Conservation (phyloP, 2,113 vertebrate genomes). For the Pangasianodon gigas region DNA sequence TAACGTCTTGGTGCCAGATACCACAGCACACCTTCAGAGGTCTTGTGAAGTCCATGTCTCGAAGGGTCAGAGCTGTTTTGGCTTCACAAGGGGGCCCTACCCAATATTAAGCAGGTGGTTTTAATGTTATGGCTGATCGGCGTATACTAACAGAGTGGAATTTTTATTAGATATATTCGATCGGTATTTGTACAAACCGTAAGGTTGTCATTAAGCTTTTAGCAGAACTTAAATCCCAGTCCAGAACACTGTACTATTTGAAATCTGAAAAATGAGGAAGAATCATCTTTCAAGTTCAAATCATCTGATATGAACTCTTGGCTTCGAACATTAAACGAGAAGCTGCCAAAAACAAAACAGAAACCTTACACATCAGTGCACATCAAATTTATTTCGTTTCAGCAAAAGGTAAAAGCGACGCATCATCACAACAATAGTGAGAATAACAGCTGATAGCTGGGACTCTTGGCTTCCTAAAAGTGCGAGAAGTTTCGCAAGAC, state of each 20-base stretch:
- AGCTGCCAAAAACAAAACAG: background rate
- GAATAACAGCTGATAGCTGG: conserved; percentile 41
- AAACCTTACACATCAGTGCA: background rate
- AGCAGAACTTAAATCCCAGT: background rate
- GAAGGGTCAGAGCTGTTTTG: too few species aligned
- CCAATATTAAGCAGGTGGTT: too few species aligned
- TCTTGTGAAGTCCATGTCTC: too few species aligned
- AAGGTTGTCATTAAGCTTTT: background rate
- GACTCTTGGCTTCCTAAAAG: background rate
- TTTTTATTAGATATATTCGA: background rate
- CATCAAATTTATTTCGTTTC: background rate
- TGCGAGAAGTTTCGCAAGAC: conserved; percentile 9
- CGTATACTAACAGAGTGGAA: background rate
- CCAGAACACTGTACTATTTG: background rate
- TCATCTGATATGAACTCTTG: background rate
- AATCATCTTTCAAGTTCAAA: background rate
- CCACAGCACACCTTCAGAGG: too few species aligned
- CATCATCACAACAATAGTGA: background rate
- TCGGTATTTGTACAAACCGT: background rate
- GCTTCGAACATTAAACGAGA: background rate
- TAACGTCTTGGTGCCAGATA: too few species aligned
- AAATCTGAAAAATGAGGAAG: background rate
- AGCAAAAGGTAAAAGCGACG: background rate
- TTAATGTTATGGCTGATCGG: too few species aligned
- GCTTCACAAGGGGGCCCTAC: too few species aligned